phyloP scores from a whole-genome alignment of 2,888 invertebrate genomes.

The Drosophila macrothrix region DNA sequence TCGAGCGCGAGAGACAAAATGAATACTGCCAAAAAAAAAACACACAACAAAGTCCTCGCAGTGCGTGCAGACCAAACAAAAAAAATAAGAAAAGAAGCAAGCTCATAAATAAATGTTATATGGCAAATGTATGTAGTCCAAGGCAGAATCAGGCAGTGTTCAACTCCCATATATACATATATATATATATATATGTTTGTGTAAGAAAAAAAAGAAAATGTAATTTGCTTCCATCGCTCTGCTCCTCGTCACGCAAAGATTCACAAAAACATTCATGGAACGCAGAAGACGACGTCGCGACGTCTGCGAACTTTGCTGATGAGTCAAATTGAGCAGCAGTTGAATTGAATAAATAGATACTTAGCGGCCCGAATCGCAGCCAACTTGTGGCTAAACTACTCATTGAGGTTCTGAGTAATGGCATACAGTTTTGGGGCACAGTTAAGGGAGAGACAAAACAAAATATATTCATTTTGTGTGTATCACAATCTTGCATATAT shows the following conservation, averaged over 20 bases:
- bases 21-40: constrained; percentile 59
- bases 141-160: constrained; percentile 28
- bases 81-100: constrained; percentile 16
- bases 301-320: constrained; percentile 67
- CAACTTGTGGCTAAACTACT: constrained; percentile 41
- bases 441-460: neutral
- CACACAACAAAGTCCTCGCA: constrained; percentile 50
- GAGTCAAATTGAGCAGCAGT: constrained; percentile 75
- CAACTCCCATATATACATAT: constrained; percentile 35
- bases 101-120: constrained; percentile 21
- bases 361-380: constrained; percentile 26
- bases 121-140: constrained; percentile 11
- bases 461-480: neutral
- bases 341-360: constrained; percentile 59
- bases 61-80: constrained; percentile 55
- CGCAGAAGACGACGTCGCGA: constrained; percentile 18
- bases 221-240: constrained; percentile 61
- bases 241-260: constrained; percentile 60
- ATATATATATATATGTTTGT: neutral
- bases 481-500: neutral
- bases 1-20: constrained; percentile 55
- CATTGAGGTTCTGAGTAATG: constrained; percentile 33
- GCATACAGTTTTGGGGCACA: neutral
- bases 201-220: constrained; percentile 47
- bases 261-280: constrained; percentile 50